These are phyloP conservation scores for Sphaeridia pumilis DNA, from an alignment of 2,888 invertebrate genomes.

Conservation along the genomic window DNA sequence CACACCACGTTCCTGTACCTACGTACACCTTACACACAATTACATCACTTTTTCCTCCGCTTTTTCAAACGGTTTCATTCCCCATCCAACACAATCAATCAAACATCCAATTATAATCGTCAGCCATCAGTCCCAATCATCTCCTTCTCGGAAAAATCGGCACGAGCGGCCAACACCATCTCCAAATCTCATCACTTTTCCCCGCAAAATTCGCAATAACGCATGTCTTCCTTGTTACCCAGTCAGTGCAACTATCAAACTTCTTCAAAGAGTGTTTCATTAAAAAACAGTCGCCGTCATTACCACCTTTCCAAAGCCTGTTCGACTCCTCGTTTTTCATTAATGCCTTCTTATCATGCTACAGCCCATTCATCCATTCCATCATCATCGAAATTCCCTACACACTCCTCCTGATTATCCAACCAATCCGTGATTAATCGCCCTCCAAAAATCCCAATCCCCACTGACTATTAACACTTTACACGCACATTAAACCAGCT, in stretches of 20 bases:
- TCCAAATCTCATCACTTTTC: neutral
- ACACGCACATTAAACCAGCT: no score
- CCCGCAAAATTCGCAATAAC: neutral
- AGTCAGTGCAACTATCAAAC: neutral
- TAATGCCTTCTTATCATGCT: slow-evolving; percentile 10
- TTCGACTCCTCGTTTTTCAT: neutral
- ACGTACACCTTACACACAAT: no score
- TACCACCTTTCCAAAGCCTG: neutral
- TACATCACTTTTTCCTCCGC: no score
- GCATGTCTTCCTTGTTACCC: neutral
- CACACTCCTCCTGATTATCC: neutral
- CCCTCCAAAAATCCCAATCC: slow-evolving; percentile 2
- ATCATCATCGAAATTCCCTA: neutral
- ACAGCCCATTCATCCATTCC: neutral
- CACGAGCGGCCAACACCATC: neutral
- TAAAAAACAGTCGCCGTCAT: no score
- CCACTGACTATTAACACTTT: neutral
- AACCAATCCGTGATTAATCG: neutral
- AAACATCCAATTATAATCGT: slow-evolving; percentile 29
- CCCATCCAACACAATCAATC: slow-evolving; percentile 33
- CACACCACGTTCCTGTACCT: no score
- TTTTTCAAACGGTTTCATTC: no score
- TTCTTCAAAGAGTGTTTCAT: neutral
- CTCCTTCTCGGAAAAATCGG: neutral
- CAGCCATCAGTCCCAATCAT: neutral